phyloP scores from a whole-genome alignment of 92 coral and sea anemone genomes.

The Galaxea fascicularis region DNA sequence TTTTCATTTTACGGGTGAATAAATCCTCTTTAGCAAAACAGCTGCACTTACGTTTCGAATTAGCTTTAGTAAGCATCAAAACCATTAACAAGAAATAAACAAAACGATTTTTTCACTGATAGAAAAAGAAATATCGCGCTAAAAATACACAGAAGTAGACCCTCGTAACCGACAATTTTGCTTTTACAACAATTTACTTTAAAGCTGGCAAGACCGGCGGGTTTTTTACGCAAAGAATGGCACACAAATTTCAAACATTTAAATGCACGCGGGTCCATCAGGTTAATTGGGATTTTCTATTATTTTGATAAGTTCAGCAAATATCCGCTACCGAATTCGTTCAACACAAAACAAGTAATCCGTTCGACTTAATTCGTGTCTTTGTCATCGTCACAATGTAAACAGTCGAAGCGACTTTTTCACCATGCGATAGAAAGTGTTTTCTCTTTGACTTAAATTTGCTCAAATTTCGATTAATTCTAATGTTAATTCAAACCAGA shows the following conservation, averaged over 20 bases:
- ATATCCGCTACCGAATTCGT: neutral
- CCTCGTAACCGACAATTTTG: neutral
- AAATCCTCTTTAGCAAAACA: slow-evolving; percentile 2
- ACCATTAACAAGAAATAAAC: neutral
- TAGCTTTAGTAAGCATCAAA: too few species aligned
- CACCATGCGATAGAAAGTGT: neutral
- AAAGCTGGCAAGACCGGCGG: neutral
- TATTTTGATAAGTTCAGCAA: neutral
- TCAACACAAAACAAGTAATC: neutral
- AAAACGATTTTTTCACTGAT: neutral
- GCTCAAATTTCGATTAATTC: slow-evolving; percentile 11
- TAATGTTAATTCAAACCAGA: slow-evolving; percentile 2
- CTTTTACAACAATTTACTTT: neutral
- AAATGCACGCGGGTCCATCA: neutral
- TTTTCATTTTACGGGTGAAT: neutral
- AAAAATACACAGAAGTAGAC: neutral
- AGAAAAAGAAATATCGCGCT: neutral
- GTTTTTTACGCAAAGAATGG: neutral
- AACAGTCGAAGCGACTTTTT: neutral
- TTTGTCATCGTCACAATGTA: neutral
- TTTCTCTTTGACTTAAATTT: neutral
- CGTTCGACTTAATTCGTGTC: neutral
- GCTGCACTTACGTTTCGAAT: neutral
- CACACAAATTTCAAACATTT: neutral
- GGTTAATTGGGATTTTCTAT: neutral